Conservation (phyloP, 2,113 vertebrate genomes). For the Marmota monax region DNA sequence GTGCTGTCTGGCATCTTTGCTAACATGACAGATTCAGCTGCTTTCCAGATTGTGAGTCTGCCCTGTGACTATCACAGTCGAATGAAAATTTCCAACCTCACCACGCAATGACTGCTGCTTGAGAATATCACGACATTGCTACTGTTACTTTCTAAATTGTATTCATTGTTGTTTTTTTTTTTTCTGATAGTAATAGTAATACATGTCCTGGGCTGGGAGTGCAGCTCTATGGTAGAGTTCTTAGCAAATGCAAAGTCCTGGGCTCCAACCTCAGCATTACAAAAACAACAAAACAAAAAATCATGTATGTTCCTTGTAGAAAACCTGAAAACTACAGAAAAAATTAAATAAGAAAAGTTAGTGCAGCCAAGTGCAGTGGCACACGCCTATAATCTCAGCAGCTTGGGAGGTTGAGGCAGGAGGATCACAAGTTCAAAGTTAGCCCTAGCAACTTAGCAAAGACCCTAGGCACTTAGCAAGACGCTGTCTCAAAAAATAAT, state of each 20-base stretch:
- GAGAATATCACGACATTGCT: not conserved
- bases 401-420: too few relatives aligned
- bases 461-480: too few relatives aligned
- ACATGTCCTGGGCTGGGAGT: not conserved
- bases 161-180: not conserved
- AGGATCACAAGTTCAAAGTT: too few relatives aligned
- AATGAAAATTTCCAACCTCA: not conserved
- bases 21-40: not conserved
- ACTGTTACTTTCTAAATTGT: not conserved
- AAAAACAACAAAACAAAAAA: not conserved
- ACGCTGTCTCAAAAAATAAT: too few relatives aligned
- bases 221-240: too few relatives aligned
- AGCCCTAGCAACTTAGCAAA: too few relatives aligned
- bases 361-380: too few relatives aligned
- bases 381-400: too few relatives aligned
- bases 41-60: not conserved
- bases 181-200: not conserved
- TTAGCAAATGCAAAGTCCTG: not conserved
- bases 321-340: not conserved
- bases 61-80: not conserved
- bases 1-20: not conserved
- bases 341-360: not conserved
- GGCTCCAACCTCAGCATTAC: not conserved
- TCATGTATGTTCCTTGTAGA: not conserved
- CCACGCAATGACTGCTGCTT: not conserved